A percentile compares a stretch with the other conserved stretches of the same genome.
These are phyloP conservation scores for Hypomecis atomaria DNA, from an alignment of 2,888 invertebrate genomes.

Conservation along the genomic window DNA sequence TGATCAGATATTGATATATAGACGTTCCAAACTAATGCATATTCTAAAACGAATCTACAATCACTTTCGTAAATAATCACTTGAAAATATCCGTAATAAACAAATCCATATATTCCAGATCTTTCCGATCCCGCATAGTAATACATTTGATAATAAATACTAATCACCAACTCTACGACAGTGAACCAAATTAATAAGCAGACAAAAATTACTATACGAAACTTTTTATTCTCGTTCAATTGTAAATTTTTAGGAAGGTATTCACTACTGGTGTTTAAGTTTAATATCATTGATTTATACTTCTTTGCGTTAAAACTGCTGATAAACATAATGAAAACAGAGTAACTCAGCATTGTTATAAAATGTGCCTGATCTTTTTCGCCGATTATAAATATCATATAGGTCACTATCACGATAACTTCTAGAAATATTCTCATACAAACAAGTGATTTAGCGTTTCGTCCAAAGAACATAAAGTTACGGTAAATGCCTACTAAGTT, in stretches of 20 bases:
- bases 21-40: conserved; percentile 4
- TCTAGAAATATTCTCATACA: not conserved
- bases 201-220: not conserved
- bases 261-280: conserved; percentile 3
- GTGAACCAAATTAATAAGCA: not conserved
- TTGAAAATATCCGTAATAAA: not conserved
- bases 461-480: conserved; percentile 8
- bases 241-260: conserved; percentile 1
- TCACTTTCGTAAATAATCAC: not conserved
- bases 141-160: not conserved
- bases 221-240: not conserved
- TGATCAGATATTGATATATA: conserved; percentile 12
- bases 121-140: not conserved
- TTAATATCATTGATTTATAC: not conserved
- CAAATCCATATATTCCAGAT: not conserved
- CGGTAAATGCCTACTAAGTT: conserved; percentile 15
- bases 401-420: not conserved
- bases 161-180: not conserved
- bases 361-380: not conserved
- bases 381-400: not conserved
- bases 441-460: not conserved
- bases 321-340: not conserved
- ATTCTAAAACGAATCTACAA: conserved; percentile 4
- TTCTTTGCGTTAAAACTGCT: conserved; percentile 2
- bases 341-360: not conserved